A percentile compares a stretch with the other conserved stretches of the same genome.
These are phyloP conservation scores for Gonioctena quinquepunctata DNA, from an alignment of 1,140 invertebrate species.

Conservation along the genomic window DNA sequence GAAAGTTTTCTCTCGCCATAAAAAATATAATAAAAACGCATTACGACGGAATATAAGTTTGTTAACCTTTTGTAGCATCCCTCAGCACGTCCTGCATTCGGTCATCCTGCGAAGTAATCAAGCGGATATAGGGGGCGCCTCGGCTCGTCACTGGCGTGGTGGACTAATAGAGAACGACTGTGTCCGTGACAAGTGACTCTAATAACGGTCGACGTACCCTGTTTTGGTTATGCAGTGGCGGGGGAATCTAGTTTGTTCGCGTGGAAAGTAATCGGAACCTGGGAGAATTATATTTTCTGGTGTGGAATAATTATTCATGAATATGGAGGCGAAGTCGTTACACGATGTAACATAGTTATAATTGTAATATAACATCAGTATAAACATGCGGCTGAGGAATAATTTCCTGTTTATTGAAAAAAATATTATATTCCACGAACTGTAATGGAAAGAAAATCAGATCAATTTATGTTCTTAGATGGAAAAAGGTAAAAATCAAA, in stretches of 20 bases:
- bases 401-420: too few relatives aligned
- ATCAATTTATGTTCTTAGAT: too few relatives aligned
- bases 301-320: background rate
- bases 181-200: slow-evolving; percentile 35
- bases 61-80: slow-evolving; percentile 3
- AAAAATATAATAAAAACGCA: slow-evolving; percentile 1
- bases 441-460: too few relatives aligned
- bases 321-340: background rate
- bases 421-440: too few relatives aligned
- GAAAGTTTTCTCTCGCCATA: background rate
- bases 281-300: background rate
- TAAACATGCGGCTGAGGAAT: too few relatives aligned
- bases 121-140: slow-evolving; percentile 8
- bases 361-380: too few relatives aligned
- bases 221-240: slow-evolving; percentile 11
- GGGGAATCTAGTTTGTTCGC: background rate
- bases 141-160: background rate
- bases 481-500: too few relatives aligned
- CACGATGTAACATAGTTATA: too few relatives aligned
- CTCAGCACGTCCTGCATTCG: background rate
- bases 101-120: slow-evolving; percentile 13
- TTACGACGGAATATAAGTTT: slow-evolving; percentile 10
- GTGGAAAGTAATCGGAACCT: background rate
- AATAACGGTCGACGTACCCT: slow-evolving; percentile 25
- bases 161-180: slow-evolving; percentile 26